phyloP scores from a whole-genome alignment of 1,140 invertebrate species.

The Muscidifurax raptorellus region DNA sequence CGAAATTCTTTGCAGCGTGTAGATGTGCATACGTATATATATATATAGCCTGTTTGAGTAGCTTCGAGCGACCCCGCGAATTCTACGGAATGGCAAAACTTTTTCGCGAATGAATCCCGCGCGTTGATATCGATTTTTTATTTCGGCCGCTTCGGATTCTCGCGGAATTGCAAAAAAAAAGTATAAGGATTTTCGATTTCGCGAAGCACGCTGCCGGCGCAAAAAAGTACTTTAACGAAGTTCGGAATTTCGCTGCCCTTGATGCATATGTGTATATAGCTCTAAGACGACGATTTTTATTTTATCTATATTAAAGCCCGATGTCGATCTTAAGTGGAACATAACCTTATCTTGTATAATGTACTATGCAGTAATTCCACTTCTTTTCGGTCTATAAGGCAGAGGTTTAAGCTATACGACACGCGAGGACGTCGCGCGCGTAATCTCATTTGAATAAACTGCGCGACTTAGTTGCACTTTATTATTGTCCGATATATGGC shows the following conservation, averaged over 20 bases:
- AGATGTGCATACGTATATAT: too few relatives aligned
- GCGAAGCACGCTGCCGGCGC: too few relatives aligned
- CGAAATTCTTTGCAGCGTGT: neutral
- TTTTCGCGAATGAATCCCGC: neutral
- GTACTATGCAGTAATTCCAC: neutral
- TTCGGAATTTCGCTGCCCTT: neutral
- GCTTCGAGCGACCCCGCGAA: neutral
- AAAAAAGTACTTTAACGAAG: neutral
- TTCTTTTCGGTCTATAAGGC: neutral
- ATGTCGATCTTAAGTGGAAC: conserved; percentile 15
- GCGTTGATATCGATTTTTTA: neutral
- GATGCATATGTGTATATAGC: neutral
- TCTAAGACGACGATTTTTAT: neutral
- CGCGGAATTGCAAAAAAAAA: neutral
- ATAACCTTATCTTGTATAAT: neutral
- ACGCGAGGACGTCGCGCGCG: neutral
- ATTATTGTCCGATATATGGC: neutral
- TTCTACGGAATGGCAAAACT: neutral
- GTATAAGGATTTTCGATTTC: neutral
- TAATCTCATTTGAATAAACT: neutral
- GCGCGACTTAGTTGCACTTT: neutral
- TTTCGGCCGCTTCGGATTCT: neutral
- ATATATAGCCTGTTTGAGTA: neutral
- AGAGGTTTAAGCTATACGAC: neutral
- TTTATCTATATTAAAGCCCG: neutral